Percentiles rank a stretch among this genome's conserved stretches.
phyloP scores from a whole-genome alignment of 2,797 vertebrate species.

The Distichodus sexfasciatus region DNA sequence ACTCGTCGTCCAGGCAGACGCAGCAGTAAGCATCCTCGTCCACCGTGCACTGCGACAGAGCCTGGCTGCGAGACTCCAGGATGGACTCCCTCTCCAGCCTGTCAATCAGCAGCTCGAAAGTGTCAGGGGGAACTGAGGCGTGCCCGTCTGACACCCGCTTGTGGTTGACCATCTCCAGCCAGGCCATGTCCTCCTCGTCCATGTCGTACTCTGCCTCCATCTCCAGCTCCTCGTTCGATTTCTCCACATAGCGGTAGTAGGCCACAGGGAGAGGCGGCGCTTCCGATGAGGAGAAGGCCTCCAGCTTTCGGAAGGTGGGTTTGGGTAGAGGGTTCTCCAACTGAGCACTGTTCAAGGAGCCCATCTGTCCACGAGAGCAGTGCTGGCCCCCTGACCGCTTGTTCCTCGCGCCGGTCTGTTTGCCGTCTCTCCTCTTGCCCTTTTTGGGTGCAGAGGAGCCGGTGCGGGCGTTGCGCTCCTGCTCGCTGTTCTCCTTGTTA shows the following conservation, averaged over 20 bases:
- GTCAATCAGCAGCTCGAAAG: constrained; percentile 92
- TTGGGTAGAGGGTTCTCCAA: constrained; percentile 79
- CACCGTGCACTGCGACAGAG: constrained; percentile 83
- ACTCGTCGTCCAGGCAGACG: constrained; percentile 96
- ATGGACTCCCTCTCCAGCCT: constrained; percentile 92
- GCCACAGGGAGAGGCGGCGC: constrained; percentile 80
- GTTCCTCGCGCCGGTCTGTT: constrained; percentile 76
- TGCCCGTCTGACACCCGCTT: constrained; percentile 88
- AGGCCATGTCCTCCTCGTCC: constrained; percentile 96
- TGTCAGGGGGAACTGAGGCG: constrained; percentile 83
- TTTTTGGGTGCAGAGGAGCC: constrained; percentile 77
- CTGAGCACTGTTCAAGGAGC: constrained; percentile 66
- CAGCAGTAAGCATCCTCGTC: constrained; percentile 97
- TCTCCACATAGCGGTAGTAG: constrained; percentile 91
- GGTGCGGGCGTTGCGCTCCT: constrained; percentile 82
- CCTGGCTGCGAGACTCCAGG: constrained; percentile 86
- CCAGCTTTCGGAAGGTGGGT: constrained; percentile 85
- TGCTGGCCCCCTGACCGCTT: constrained; percentile 63
- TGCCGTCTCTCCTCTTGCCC: constrained; percentile 81
- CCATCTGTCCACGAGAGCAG: constrained; percentile 67
- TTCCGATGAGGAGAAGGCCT: constrained; percentile 72
- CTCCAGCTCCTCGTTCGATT: constrained; percentile 86
- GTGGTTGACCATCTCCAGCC: constrained; percentile 96
- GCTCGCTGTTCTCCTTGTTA: constrained; percentile 97
- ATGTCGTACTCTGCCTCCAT: constrained; percentile 95